These are phyloP conservation scores for Notolepis coatsorum DNA, from an alignment of 2,797 vertebrate genomes.

Conservation along the genomic window DNA sequence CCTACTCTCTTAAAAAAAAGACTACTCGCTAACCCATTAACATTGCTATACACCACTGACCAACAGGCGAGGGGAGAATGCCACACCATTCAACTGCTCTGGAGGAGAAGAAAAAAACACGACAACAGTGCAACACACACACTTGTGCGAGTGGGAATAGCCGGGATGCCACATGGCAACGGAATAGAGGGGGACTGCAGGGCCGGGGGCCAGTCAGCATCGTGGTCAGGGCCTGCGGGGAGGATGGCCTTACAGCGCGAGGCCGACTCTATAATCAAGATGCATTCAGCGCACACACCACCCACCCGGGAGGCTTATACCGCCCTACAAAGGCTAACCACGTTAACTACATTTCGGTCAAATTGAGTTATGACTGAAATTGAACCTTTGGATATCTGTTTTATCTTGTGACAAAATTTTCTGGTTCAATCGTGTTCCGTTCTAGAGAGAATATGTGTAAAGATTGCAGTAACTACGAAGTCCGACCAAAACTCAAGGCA, in stretches of 20 bases:
- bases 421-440: too few relatives aligned
- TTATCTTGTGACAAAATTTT: too few relatives aligned
- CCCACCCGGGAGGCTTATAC: constrained; percentile 61
- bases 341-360: too few relatives aligned
- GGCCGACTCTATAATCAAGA: constrained; percentile 73
- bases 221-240: constrained; percentile 69
- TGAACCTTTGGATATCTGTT: too few relatives aligned
- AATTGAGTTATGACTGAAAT: too few relatives aligned
- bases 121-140: too few relatives aligned
- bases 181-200: constrained; percentile 70
- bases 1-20: constrained; percentile 67
- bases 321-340: too few relatives aligned
- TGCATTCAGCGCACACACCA: constrained; percentile 68
- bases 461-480: too few relatives aligned
- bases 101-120: constrained; percentile 41
- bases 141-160: constrained; percentile 76
- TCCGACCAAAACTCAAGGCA: too few relatives aligned
- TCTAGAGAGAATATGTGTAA: too few relatives aligned
- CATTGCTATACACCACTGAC: constrained; percentile 79
- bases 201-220: too few relatives aligned
- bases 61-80: constrained; percentile 78
- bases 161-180: constrained; percentile 79
- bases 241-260: constrained; percentile 67
- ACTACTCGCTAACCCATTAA: constrained; percentile 78
- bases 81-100: constrained; percentile 71